Evolutionary conservation across 2,888 invertebrate genomes (phyloP).

Genomic region (Trichogramma evanescens): DNA sequence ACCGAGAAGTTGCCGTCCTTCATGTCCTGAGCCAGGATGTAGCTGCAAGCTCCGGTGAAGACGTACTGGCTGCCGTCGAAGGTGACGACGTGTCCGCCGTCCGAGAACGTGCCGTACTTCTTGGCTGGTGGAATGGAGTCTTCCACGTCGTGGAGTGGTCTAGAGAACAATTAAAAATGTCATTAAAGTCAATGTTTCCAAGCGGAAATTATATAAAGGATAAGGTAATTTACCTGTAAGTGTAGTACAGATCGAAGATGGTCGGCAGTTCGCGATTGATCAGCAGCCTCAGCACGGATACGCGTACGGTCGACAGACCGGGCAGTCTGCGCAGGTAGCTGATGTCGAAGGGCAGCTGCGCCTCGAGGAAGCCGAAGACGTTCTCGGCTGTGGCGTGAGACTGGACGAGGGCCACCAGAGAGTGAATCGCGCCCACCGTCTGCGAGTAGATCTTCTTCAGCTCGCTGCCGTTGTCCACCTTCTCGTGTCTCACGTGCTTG

Average conservation of each 20-base stretch:
- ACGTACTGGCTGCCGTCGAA: slow-evolving; percentile 78
- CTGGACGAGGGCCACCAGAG: slow-evolving; percentile 49
- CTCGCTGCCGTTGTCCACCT: slow-evolving; percentile 61
- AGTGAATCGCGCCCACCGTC: slow-evolving; percentile 54
- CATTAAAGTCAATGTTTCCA: background rate
- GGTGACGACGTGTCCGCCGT: slow-evolving; percentile 80
- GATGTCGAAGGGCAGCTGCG: slow-evolving; percentile 45
- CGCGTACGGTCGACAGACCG: slow-evolving; percentile 52
- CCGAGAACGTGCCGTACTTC: slow-evolving; percentile 58
- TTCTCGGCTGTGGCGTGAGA: slow-evolving; percentile 44
- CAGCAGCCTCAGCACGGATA: slow-evolving; percentile 58
- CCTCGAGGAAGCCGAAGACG: slow-evolving; percentile 38
- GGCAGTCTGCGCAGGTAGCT: slow-evolving; percentile 50
- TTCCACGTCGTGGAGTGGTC: slow-evolving; percentile 48
- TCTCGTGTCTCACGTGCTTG: slow-evolving; percentile 44
- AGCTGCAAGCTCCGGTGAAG: slow-evolving; percentile 77
- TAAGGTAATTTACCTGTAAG: slow-evolving; percentile 49
- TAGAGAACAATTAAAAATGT: slow-evolving; percentile 13
- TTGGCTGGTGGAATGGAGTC: slow-evolving; percentile 61
- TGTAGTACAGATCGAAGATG: slow-evolving; percentile 51
- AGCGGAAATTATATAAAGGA: background rate
- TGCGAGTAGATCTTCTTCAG: slow-evolving; percentile 58
- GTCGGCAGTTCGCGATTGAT: slow-evolving; percentile 56
- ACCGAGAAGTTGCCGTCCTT: slow-evolving; percentile 82
- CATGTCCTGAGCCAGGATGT: slow-evolving; percentile 76